These are phyloP conservation scores for Micromesistius poutassou DNA, from an alignment of 2,797 vertebrate genomes.

Conservation along the genomic window DNA sequence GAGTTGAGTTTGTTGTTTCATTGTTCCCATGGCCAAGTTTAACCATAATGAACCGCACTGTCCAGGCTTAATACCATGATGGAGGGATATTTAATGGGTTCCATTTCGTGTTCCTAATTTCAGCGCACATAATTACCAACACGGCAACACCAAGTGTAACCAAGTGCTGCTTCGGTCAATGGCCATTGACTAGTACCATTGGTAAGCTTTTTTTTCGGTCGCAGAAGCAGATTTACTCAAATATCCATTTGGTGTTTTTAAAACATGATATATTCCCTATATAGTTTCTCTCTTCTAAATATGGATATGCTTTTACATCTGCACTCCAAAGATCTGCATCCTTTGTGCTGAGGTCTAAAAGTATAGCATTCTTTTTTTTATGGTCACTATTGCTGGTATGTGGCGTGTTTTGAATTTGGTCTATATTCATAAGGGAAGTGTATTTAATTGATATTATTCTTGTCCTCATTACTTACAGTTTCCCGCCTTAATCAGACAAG, in stretches of 20 bases:
- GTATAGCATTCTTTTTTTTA: background rate
- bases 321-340: background rate
- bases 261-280: background rate
- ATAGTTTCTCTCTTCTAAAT: background rate
- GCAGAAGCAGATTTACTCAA: constrained; percentile 33
- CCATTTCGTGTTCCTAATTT: constrained; percentile 64
- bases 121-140: constrained; percentile 52
- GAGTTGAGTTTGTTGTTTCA: constrained; percentile 16
- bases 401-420: background rate
- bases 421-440: background rate
- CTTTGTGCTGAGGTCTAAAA: background rate
- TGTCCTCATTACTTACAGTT: constrained; percentile 1
- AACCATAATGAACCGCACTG: constrained; percentile 36
- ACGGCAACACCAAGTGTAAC: constrained; percentile 48
- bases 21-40: constrained; percentile 21
- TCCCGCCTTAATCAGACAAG: background rate
- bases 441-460: background rate
- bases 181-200: constrained; percentile 49
- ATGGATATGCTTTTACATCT: background rate
- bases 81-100: constrained; percentile 53
- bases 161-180: constrained; percentile 61
- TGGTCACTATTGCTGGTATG: background rate
- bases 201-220: constrained; percentile 55
- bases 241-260: constrained; percentile 11
- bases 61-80: constrained; percentile 50